Evolutionary conservation across 1,140 invertebrate species (phyloP), one percentile per base, ranked within the genome.

Genomic region (Magallana ariakensis): DNA sequence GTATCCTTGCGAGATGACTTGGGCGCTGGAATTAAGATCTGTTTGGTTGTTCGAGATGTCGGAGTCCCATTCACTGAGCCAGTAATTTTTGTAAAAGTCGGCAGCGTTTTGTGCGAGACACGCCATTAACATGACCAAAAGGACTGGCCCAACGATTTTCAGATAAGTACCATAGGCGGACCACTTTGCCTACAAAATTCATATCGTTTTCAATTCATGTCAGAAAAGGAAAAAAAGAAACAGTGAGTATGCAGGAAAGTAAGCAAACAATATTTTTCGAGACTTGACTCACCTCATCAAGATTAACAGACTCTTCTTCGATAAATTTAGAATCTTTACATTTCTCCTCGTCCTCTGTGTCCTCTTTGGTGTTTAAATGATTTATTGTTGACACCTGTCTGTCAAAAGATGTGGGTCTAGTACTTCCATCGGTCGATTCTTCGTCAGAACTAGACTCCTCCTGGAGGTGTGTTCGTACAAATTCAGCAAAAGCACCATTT

Each of bases 341-440:
- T 75, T 26, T 75, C 5, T 75, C 33, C 22, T 75, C 66, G 19
- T 19, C 11, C 33, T 22, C 33, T 75, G 19, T 26, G 11, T 75
- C 11, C 10, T 46, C 66, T 75, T 22, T 26, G 2, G 13, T 26
- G 9, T 26, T 13, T 26, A 26, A 75, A 1, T 33, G 66, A 22
- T 75, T 2, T 1, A 75, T 26, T 11, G 66, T 75, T 75, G 66
- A 26, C 13, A 75, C 13, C 22, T 75, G 66, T 70, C 62, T 26
- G 10, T 53, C 55, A 0, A 55, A n/a, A 4, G 33, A 26, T 1
- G 33, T 5, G 33, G 33, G 33, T 82, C 54, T 26, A 15, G 80
- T n/a, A 13, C n/a, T 82, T 54, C 33, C 33, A 13, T 55, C 19
- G 19, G 6, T 54, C 16, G 88, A 19, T 93, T 75, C 66, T 10